A percentile compares a stretch with the other conserved stretches of the same genome.
These are phyloP conservation scores for Girardinichthys multiradiatus DNA, from an alignment of 2,113 vertebrate genomes.

Conservation along the genomic window DNA sequence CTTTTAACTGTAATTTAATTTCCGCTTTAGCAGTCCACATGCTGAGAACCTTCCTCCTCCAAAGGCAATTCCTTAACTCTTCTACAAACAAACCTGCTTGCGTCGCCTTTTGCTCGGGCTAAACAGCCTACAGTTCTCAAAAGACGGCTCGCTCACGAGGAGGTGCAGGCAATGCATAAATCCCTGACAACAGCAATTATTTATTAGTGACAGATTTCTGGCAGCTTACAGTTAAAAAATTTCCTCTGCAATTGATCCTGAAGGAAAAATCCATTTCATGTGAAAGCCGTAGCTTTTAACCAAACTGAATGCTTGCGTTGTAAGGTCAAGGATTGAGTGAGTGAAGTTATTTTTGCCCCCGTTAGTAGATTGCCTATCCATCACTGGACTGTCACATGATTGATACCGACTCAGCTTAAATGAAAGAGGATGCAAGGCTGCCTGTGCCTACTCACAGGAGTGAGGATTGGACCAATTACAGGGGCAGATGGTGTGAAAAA, in stretches of 20 bases:
- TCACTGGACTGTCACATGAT: slow-evolving; percentile 59
- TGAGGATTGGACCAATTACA: slow-evolving; percentile 1
- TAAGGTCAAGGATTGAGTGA: slow-evolving; percentile 77
- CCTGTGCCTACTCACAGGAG: slow-evolving; percentile 3
- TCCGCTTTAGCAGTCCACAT: slow-evolving; percentile 44
- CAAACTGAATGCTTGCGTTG: slow-evolving; percentile 60
- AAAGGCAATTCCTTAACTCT: slow-evolving; percentile 63
- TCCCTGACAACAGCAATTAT: slow-evolving; percentile 56
- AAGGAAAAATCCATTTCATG: slow-evolving; percentile 73
- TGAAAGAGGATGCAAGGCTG: slow-evolving; percentile 57
- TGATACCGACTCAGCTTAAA: slow-evolving; percentile 61
- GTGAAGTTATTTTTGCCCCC: slow-evolving; percentile 66
- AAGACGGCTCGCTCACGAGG: slow-evolving; percentile 25
- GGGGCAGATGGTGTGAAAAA: background rate
- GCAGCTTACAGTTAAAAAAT: slow-evolving; percentile 59
- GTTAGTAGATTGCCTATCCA: slow-evolving; percentile 73
- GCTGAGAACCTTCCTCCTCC: slow-evolving; percentile 70
- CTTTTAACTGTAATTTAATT: slow-evolving; percentile 58
- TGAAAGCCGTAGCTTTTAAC: slow-evolving; percentile 70
- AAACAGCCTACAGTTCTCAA: slow-evolving; percentile 44
- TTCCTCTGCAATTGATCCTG: slow-evolving; percentile 66
- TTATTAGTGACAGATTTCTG: slow-evolving; percentile 60
- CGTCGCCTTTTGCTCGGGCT: slow-evolving; percentile 54
- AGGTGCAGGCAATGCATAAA: slow-evolving; percentile 39
- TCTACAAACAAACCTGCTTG: slow-evolving; percentile 65